Percentiles rank a stretch among this genome's conserved stretches.
Evolutionary conservation across 1,140 invertebrate species (phyloP).

Genomic region (Ectropis grisescens): DNA sequence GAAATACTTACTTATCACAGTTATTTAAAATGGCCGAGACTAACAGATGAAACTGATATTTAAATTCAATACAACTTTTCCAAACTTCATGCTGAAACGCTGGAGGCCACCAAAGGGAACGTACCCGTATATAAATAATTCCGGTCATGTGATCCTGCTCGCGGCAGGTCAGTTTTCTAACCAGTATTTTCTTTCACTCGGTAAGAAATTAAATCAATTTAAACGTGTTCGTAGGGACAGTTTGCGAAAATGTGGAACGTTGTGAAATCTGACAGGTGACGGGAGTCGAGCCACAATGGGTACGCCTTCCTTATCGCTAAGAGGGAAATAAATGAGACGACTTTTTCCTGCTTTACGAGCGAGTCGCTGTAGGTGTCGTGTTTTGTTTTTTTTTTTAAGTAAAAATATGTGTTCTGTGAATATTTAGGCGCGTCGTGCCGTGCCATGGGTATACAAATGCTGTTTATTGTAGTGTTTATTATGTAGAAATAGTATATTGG

Average conservation of each 20-base stretch:
- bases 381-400: conserved; percentile 19
- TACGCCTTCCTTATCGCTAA: conserved; percentile 44
- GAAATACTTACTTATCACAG: no score
- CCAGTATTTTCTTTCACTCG: neutral
- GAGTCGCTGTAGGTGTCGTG: conserved; percentile 26
- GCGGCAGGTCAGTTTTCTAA: no score
- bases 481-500: no score
- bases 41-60: no score
- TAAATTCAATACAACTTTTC: no score
- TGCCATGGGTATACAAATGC: no score
- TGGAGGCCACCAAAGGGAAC: no score
- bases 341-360: conserved; percentile 42
- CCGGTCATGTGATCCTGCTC: conserved; percentile 1
- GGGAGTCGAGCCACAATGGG: conserved; percentile 38
- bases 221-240: conserved; percentile 19
- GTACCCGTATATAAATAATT: conserved; percentile 11
- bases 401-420: no score
- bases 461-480: no score
- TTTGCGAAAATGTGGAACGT: conserved; percentile 21
- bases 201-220: conserved; percentile 22
- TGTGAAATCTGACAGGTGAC: conserved; percentile 55
- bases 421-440: no score
- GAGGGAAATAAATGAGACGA: conserved; percentile 53
- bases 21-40: no score
- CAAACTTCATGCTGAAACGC: no score